phyloP scores from a whole-genome alignment of 2,888 invertebrate genomes.

The Embidobia sp. region DNA sequence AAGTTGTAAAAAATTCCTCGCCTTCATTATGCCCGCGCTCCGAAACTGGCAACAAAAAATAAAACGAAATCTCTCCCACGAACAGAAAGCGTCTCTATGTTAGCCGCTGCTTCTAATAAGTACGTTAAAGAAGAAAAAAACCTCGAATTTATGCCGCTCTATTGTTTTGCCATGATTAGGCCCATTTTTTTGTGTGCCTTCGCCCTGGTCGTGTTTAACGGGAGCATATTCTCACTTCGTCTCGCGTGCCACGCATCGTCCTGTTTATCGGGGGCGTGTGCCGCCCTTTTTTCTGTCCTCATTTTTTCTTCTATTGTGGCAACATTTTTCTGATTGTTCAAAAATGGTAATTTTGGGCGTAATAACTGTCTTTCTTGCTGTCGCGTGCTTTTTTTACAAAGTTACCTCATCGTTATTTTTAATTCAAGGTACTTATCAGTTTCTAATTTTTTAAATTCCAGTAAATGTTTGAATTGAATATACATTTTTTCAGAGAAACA shows the following conservation, averaged over 20 bases:
- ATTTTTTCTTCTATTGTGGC: background rate
- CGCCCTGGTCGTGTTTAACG: slow-evolving; percentile 65
- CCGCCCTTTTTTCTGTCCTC: slow-evolving; percentile 31
- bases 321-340: background rate
- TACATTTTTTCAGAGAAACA: too few species aligned
- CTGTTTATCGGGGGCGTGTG: slow-evolving; percentile 73
- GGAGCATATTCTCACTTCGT: slow-evolving; percentile 66
- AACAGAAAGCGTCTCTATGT: slow-evolving; percentile 60
- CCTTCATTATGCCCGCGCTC: slow-evolving; percentile 49
- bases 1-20: too few species aligned
- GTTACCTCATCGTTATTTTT: too few species aligned
- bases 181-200: slow-evolving; percentile 73
- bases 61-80: slow-evolving; percentile 51
- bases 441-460: too few species aligned
- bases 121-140: slow-evolving; percentile 52
- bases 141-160: slow-evolving; percentile 70
- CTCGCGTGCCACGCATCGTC: slow-evolving; percentile 70
- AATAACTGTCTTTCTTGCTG: too few species aligned
- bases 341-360: too few species aligned
- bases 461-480: too few species aligned
- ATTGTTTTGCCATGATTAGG: slow-evolving; percentile 80
- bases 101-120: slow-evolving; percentile 49
- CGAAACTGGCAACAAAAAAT: slow-evolving; percentile 58
- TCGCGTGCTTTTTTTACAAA: too few species aligned
- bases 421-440: too few species aligned